These are phyloP conservation scores for Pseudolaguvia tuberculata DNA, from an alignment of 2,113 vertebrate genomes.

Conservation along the genomic window DNA sequence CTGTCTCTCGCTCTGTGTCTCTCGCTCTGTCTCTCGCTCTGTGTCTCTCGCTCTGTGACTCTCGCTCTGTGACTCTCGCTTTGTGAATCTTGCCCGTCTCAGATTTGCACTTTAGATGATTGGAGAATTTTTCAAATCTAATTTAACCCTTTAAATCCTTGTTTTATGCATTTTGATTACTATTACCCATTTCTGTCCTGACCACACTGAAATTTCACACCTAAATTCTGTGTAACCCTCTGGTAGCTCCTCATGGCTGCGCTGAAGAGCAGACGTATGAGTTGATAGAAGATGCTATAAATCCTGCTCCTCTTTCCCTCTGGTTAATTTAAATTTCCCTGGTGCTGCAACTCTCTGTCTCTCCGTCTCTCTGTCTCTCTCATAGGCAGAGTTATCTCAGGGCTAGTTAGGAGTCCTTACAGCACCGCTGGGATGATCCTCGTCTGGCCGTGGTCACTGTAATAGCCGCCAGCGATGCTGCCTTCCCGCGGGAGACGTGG, in stretches of 20 bases:
- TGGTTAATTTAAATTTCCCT: conserved; percentile 34
- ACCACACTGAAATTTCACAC: neutral
- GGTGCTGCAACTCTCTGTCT: conserved; percentile 20
- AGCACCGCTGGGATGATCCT: conserved; percentile 36
- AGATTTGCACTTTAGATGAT: no score
- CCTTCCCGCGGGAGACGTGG: conserved; percentile 40
- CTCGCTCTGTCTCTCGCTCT: no score
- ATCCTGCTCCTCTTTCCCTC: conserved; percentile 28
- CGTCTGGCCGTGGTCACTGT: conserved; percentile 47
- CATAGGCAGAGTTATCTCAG: conserved; percentile 29
- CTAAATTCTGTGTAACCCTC: neutral
- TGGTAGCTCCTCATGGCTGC: conserved; percentile 1
- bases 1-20: no score
- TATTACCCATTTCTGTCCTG: neutral
- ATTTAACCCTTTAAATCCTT: no score
- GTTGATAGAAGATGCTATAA: conserved; percentile 32
- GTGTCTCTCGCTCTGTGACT: no score
- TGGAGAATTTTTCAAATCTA: no score
- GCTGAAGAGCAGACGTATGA: conserved; percentile 16
- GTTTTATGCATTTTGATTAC: no score
- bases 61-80: no score
- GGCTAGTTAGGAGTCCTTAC: conserved; percentile 41
- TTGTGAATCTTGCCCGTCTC: no score
- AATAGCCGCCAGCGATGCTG: conserved; percentile 46
- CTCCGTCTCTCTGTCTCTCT: conserved; percentile 7